A percentile compares a stretch with the other conserved stretches of the same genome.
These are phyloP conservation scores for Nomada ferruginata DNA, from an alignment of 2,888 invertebrate species.

Conservation along the genomic window DNA sequence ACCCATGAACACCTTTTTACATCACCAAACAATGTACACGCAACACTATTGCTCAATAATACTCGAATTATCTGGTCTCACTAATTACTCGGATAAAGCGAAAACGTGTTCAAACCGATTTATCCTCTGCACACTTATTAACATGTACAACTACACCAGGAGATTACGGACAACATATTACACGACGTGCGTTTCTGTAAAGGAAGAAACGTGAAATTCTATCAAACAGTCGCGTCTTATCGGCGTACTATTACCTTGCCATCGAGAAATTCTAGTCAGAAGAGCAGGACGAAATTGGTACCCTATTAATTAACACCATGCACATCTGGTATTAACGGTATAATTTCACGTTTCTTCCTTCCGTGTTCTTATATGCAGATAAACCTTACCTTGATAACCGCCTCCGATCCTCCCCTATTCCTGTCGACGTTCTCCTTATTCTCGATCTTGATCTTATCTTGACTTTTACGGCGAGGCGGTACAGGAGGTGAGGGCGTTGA, in stretches of 20 bases:
- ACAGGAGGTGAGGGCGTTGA: conserved; percentile 84
- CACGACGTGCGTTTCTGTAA: conserved; percentile 21
- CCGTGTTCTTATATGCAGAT: not conserved
- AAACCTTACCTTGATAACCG: conserved; percentile 77
- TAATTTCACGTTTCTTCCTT: conserved; percentile 28
- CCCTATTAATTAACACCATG: not conserved
- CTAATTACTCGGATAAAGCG: conserved; percentile 52
- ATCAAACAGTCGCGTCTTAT: conserved; percentile 10
- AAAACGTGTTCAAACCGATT: conserved; percentile 38
- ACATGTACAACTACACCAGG: conserved; percentile 37
- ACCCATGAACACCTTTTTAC: conserved; percentile 43
- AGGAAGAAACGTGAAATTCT: conserved; percentile 41
- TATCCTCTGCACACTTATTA: conserved; percentile 48
- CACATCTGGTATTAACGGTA: not conserved
- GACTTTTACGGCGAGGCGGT: conserved; percentile 86
- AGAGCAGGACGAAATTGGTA: not conserved
- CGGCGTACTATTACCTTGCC: not conserved
- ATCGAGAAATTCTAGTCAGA: not conserved
- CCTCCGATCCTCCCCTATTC: conserved; percentile 71
- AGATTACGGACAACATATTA: conserved; percentile 33
- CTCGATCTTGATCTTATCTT: conserved; percentile 84
- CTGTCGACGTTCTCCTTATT: conserved; percentile 83
- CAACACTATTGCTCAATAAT: conserved; percentile 40
- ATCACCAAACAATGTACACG: conserved; percentile 35
- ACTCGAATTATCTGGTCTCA: conserved; percentile 41